Conservation (phyloP, 2,797 vertebrate genomes). For the Potorous gilbertii region DNA sequence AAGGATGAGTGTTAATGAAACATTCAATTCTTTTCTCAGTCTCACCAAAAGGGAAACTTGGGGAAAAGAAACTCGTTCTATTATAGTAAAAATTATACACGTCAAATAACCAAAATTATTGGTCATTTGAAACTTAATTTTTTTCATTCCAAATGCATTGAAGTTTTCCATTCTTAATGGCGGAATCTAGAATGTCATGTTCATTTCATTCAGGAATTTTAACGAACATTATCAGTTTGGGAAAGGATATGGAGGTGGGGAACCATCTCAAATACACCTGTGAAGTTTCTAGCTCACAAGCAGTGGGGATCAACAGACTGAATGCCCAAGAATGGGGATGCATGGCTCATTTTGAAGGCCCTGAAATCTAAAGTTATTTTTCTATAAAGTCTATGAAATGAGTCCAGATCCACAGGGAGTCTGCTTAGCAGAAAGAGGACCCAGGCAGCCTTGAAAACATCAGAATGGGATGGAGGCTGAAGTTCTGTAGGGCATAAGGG, state of each 20-base stretch:
- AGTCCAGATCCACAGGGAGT: not conserved
- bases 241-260: not conserved
- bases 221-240: slow-evolving; percentile 59
- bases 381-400: not conserved
- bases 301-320: not conserved
- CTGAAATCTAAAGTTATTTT: not conserved
- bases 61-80: slow-evolving; percentile 44
- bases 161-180: slow-evolving; percentile 84
- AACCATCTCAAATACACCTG: not conserved
- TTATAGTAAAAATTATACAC: slow-evolving; percentile 33
- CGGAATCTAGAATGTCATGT: slow-evolving; percentile 83
- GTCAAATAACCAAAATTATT: slow-evolving; percentile 67
- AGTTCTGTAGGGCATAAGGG: not conserved
- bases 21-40: slow-evolving; percentile 30
- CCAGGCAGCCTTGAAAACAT: slow-evolving; percentile 30
- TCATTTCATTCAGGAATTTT: slow-evolving; percentile 76
- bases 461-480: not conserved
- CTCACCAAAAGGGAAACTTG: slow-evolving; percentile 56
- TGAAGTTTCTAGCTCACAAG: not conserved
- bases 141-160: slow-evolving; percentile 76
- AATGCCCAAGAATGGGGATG: not conserved
- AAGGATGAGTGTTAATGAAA: slow-evolving; percentile 38
- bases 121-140: slow-evolving; percentile 61
- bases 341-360: not conserved
- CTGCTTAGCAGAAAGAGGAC: slow-evolving; percentile 43